Percentiles rank a stretch among this genome's conserved stretches.
phyloP scores from a whole-genome alignment of 2,888 invertebrate genomes.

The Leucophenga maculata region DNA sequence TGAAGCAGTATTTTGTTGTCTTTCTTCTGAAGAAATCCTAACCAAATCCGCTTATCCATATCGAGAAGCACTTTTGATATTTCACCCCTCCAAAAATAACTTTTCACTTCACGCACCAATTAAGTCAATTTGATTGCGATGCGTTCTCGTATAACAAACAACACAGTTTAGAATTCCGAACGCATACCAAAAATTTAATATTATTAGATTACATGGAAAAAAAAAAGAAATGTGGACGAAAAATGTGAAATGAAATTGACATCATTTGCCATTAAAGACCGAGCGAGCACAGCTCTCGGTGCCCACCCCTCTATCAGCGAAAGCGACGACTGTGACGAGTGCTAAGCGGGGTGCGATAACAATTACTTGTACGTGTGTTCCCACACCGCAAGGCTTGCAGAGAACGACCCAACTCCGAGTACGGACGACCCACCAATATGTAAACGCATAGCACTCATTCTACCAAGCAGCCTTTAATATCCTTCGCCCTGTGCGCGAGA shows the following conservation, averaged over 20 bases:
- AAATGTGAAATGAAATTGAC: conserved; percentile 18
- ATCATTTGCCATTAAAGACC: conserved; percentile 53
- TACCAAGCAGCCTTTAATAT: not conserved
- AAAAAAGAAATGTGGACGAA: not conserved
- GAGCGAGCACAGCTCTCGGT: not conserved
- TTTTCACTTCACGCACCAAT: conserved; percentile 60
- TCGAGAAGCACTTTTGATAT: too few species aligned
- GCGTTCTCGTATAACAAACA: conserved; percentile 19
- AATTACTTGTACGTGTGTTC: conserved; percentile 31
- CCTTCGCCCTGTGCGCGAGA: conserved; percentile 39
- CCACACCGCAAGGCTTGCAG: conserved; percentile 23
- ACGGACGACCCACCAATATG: not conserved
- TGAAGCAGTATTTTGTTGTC: not conserved
- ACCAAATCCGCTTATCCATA: conserved; percentile 9
- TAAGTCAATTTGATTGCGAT: conserved; percentile 51
- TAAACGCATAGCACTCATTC: not conserved
- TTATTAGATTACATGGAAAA: conserved; percentile 22
- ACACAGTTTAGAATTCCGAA: conserved; percentile 10
- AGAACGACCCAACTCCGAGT: not conserved
- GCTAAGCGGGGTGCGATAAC: conserved; percentile 52
- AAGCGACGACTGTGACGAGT: not conserved
- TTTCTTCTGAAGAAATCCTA: not conserved
- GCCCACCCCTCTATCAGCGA: not conserved
- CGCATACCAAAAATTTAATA: conserved; percentile 16
- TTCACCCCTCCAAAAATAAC: not conserved